Conservation (phyloP, 2,888 invertebrate species). For the Willowsia nigromaculata region DNA sequence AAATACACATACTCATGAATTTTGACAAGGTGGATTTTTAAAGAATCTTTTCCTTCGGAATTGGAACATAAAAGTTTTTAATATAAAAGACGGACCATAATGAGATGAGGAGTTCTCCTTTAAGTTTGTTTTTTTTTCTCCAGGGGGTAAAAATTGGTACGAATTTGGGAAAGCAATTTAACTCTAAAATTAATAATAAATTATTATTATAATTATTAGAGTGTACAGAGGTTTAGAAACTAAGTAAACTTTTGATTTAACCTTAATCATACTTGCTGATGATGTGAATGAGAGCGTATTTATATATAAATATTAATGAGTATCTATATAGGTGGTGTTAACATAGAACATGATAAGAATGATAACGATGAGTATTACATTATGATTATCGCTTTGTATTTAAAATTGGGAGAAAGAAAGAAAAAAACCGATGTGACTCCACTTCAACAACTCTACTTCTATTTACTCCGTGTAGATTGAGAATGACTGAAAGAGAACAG, state of each 20-base stretch:
- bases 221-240: not conserved
- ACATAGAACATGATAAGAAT: not conserved
- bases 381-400: not conserved
- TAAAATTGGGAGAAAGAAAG: not conserved
- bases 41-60: not conserved
- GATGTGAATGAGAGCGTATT: not conserved
- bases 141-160: not conserved
- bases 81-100: no score
- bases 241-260: not conserved
- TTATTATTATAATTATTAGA: no score
- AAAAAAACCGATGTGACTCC: no score
- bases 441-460: no score
- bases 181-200: no score
- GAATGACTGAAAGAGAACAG: no score
- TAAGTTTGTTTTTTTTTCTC: not conserved
- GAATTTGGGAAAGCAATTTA: no score
- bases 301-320: not conserved
- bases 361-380: constrained; percentile 31
- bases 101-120: not conserved
- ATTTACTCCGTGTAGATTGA: no score
- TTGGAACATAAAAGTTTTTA: no score
- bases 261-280: not conserved
- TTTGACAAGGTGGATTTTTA: no score
- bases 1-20: no score
- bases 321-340: not conserved